Base-by-base conservation (phyloP, 2,888 invertebrate species). In the Caenorhabditis afra region DNA sequence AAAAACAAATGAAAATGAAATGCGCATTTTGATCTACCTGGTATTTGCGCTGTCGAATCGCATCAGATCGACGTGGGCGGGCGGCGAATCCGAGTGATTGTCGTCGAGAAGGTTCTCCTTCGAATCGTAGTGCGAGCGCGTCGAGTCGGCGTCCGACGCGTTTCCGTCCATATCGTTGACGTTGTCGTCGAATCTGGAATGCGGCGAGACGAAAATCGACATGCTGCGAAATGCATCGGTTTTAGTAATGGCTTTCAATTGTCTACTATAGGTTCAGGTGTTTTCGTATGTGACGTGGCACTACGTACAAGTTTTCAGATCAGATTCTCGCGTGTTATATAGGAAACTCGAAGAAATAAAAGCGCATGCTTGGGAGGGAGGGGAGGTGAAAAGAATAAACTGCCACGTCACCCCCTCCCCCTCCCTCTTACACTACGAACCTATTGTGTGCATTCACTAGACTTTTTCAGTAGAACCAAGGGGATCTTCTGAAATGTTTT, bases 111-210 rank as follows among this genome's bases (percentile, higher is more conserved):
- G 62, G 59, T 79, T 79, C 41, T 79, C 79, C 35, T 75, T 74
- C 11, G 66, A 66, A 37, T 79, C 79, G 49, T 70, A 79, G 12
- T 61, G 39, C 11, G 79, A 79, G 18, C 75, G 64, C 3, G 79
- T 76, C 5, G 66, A 66, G 50, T 81, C 76, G n/a, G 76, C 76
- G 45, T 81, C 76, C 23, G 80, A 81, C 14, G 80, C 80, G 7
- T 81, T 71, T 12, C 61, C 39, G 50, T 81, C 76, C 76, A 76
- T 35, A 62, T 81, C 76, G 44, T 76, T 76, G 14, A 76, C n/a
- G 37, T 67, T 68, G 37, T 81, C 79, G 8, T 79, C 79, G 65
- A 79, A 79, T 68, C 79, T 79, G 49, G 45, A 65, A 53, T n/a
- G n/a, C n/a, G n/a, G n/a, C n/a, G n/a, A n/a, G n/a, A n/a, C n/a